Percentiles rank a stretch among this genome's conserved stretches.
Conservation (phyloP, 53 echinoderm and acorn worm genomes). For the Patiria pectinifera region DNA sequence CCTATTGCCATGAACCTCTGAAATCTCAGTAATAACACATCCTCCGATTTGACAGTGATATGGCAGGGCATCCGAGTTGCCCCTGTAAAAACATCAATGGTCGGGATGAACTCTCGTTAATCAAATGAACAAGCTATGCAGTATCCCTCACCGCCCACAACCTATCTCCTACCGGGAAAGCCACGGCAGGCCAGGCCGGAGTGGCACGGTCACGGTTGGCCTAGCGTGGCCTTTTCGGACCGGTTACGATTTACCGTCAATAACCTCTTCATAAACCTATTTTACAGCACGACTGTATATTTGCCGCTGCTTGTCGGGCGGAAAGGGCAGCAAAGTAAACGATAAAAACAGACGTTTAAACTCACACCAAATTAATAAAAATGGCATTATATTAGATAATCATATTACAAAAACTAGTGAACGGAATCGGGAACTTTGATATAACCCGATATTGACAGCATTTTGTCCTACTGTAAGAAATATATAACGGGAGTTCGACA, state of each 20-base stretch:
- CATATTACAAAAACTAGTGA: neutral
- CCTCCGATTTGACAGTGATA: neutral
- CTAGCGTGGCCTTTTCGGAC: slow-evolving; percentile 10
- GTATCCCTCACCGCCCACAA: neutral
- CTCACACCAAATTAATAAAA: too few species aligned
- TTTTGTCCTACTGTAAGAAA: too few species aligned
- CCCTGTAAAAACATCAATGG: neutral
- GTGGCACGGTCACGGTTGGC: slow-evolving; percentile 22
- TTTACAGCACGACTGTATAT: neutral
- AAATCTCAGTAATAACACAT: neutral
- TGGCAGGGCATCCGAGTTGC: neutral
- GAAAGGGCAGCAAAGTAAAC: neutral
- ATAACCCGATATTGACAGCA: neutral
- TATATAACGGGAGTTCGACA: too few species aligned
- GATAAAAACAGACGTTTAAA: neutral
- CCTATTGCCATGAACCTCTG: too few species aligned
- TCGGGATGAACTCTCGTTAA: neutral
- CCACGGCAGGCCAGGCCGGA: neutral
- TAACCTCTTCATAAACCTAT: neutral
- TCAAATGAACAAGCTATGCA: neutral
- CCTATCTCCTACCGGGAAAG: neutral
- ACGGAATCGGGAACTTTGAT: neutral
- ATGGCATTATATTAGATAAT: neutral
- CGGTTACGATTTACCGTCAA: slow-evolving; percentile 12
- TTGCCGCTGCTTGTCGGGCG: neutral